Conservation (phyloP, 2,113 vertebrate genomes). For the rat (Rattus norvegicus) region DNA sequence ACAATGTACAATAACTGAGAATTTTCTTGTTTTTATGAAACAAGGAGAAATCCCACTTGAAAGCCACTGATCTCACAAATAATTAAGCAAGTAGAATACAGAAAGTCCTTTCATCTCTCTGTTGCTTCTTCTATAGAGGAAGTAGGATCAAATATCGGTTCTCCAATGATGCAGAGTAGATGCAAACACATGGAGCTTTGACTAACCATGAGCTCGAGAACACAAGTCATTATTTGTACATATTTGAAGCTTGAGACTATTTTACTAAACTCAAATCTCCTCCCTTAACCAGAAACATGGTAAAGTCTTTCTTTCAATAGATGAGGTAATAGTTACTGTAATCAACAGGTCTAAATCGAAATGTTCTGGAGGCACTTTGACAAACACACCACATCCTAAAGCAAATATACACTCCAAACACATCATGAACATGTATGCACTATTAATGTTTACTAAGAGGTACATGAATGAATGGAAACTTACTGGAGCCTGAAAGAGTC, state of each 20-base stretch:
- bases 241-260: too few relatives aligned
- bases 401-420: neutral
- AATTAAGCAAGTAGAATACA: neutral
- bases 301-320: neutral
- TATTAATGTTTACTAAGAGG: neutral
- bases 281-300: neutral
- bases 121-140: neutral
- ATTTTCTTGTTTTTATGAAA: neutral
- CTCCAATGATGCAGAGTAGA: too few relatives aligned
- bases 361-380: neutral
- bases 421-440: neutral
- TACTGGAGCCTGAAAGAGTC: neutral
- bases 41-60: neutral
- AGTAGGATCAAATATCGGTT: neutral
- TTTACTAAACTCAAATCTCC: neutral
- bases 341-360: neutral
- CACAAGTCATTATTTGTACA: too few relatives aligned
- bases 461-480: neutral
- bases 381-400: neutral
- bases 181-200: too few relatives aligned
- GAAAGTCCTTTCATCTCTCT: fast-evolving
- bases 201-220: too few relatives aligned
- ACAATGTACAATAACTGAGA: neutral
- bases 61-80: neutral
- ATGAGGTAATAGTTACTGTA: neutral